Evolutionary conservation across 2,888 invertebrate species (phyloP), one percentile per base, ranked within the genome.

Genomic region (Eueremaeus valkanovi): DNA sequence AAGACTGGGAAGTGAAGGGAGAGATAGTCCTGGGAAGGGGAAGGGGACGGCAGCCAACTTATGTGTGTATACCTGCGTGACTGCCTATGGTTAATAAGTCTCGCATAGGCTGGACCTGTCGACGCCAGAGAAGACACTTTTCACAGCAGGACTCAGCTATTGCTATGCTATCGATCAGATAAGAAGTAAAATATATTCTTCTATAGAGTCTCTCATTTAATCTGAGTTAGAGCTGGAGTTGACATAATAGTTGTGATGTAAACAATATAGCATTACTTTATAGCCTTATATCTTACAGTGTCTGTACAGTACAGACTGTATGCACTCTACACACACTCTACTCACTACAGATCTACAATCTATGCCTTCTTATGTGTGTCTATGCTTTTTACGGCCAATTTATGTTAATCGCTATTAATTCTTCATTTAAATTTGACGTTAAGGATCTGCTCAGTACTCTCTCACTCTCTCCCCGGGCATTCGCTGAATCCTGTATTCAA

Each of bases 101-200:
- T 68, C 21, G 24, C 42, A 68, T 68, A 68, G 68, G 68, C 68
- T 33, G 68, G 68, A 42, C 68, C 40, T 68, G 68, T 68, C 68
- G 68, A 68, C 68, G 68, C 68, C 68, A 68, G 24, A 42, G 68
- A 68, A 68, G 68, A 68, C 68, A 68, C 40, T 68, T 66, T 68
- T 68, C 68, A 68, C 68, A 68, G 68, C 68, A 68, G 68, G 68
- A 36, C 42, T 42, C 24, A 42, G 21, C 68, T 27, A 24, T 31
- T 68, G n/a, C 40, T 40, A 68, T 68, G 31, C 68, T 68, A 68
- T 68, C 42, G 11, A 68, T 68, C 68, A 68, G 68, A 68, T 68
- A 68, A 68, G 31, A 66, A 68, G 40, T 68, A 42, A 68, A 68
- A 68, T 68, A 68, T 42, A 24, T 3, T 24, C 27, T 24, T 55